Evolutionary conservation across 2,113 vertebrate species (phyloP), one percentile per base, ranked within the genome.

Genomic region (Martes martes): DNA sequence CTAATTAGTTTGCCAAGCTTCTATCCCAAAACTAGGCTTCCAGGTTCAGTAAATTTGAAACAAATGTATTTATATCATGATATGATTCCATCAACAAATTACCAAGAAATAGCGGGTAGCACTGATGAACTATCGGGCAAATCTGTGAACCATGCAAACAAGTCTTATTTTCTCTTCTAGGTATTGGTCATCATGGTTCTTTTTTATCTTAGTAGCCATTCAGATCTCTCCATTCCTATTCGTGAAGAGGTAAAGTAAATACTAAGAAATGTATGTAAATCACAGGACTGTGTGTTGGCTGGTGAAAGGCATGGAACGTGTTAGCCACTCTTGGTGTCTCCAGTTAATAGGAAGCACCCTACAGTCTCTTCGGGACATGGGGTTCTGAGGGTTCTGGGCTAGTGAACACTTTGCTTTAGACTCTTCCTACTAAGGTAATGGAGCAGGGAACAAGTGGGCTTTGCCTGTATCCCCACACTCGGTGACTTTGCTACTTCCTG

Each of bases 41-140:
- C 2, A 55, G 55, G 7, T 90, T 86, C 81, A 16, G 59, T 42
- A n/a, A 78, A 63, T 63, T 81, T 78, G 55, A 74, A 85, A 71
- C 73, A 81, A 69, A 81, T 67, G 18, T 82, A 76, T 90, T 94
- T 39, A 57, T 33, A n/a, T 84, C n/a, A 88, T 15, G 71, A 1
- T 39, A 23, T 84, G 33, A 45, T 78, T 76, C 11, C 16, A n/a
- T 71, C 47, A 74, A 59, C 3, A 86, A 81, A 94, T 71, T 59
- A 61, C 2, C 18, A 92, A 45, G 14, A 82, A 76, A 74, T n/a
- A 26, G 36, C 15, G 4, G 13, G 10, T 7, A n/a, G 33, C 33
- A 23, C 21, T 18, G 36, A 80, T 89, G 52, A 85, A 80, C 81
- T 86, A 63, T 9, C 24, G 76, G 16, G 61, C 42, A 57, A 36